Conservation (phyloP, 2,113 vertebrate species). For the Taxidea taxus region DNA sequence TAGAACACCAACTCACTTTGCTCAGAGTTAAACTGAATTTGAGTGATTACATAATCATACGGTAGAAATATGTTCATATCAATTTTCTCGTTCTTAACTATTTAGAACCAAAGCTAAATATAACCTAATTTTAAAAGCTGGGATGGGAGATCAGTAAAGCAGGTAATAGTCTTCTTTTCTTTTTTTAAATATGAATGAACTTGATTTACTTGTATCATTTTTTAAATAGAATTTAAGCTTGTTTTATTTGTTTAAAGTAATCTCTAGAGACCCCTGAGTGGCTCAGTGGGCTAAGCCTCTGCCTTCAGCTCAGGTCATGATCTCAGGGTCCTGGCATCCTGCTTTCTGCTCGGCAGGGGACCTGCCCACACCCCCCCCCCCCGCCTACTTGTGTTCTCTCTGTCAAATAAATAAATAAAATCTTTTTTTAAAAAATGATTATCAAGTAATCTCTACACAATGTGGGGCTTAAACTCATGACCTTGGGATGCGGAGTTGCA, state of each 20-base stretch:
- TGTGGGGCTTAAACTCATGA: background rate
- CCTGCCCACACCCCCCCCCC: no score
- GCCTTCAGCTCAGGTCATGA: no score
- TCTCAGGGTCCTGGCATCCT: no score
- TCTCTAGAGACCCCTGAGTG: background rate
- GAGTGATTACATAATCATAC: background rate
- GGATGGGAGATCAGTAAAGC: background rate
- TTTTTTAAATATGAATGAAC: background rate
- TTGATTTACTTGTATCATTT: background rate
- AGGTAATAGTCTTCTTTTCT: background rate
- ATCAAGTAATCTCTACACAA: background rate
- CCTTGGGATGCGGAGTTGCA: background rate
- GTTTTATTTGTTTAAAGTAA: background rate
- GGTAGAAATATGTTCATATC: background rate
- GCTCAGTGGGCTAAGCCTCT: no score
- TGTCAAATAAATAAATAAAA: no score
- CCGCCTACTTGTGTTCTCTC: no score
- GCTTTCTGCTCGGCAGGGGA: no score
- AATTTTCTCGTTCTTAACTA: background rate
- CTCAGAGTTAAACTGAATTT: slow-evolving; percentile 6
- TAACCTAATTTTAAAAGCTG: background rate
- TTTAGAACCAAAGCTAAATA: background rate
- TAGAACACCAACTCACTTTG: background rate
- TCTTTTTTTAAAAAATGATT: no score
- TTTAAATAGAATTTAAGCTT: background rate